phyloP scores from a whole-genome alignment of 2,797 vertebrate species.

The Phoeniculus purpureus region DNA sequence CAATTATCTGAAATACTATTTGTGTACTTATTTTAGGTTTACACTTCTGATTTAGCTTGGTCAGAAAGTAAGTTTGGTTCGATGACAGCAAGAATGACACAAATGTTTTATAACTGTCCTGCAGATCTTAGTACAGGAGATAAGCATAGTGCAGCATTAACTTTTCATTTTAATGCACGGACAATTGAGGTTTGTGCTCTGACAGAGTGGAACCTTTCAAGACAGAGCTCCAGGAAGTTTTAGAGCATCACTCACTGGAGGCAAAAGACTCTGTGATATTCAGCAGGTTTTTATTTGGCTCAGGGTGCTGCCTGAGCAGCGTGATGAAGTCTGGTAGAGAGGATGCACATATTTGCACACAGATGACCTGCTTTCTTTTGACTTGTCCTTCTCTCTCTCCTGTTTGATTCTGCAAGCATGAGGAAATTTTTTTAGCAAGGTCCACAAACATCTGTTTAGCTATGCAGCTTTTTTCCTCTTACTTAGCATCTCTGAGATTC shows the following conservation, averaged over 20 bases:
- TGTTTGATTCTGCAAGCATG: constrained; percentile 4
- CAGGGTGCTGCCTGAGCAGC: neutral
- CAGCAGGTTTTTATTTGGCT: constrained; percentile 22
- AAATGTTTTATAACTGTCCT: neutral
- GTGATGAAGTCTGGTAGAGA: neutral
- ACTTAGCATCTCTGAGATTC: constrained; percentile 57
- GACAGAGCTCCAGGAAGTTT: neutral
- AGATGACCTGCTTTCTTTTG: constrained; percentile 40
- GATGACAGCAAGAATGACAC: neutral
- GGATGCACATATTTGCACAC: neutral
- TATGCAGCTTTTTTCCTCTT: constrained; percentile 53
- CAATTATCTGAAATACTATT: neutral
- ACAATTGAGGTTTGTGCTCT: neutral
- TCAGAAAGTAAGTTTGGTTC: constrained; percentile 2
- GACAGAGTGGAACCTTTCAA: neutral
- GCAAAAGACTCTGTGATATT: neutral
- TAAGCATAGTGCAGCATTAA: neutral
- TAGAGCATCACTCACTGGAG: neutral
- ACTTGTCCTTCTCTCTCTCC: constrained; percentile 27
- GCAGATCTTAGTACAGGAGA: neutral
- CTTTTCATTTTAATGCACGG: neutral
- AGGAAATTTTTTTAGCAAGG: constrained; percentile 45
- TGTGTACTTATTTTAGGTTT: constrained; percentile 7
- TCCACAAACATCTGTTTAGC: constrained; percentile 55
- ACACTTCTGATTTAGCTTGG: neutral